Conservation (phyloP, 1,140 invertebrate genomes). For the Drepana arcuata region DNA sequence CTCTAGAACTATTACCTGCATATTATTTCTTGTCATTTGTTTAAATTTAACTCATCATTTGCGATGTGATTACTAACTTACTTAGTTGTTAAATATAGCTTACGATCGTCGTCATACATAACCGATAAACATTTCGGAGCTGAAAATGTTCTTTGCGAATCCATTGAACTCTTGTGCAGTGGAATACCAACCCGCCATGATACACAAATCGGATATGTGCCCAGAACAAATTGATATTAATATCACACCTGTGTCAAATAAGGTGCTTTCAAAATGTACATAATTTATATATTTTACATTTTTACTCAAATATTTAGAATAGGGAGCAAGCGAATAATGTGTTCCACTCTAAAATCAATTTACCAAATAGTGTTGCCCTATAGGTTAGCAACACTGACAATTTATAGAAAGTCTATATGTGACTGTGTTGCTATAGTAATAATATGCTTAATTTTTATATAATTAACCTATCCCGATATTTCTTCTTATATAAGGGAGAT, state of each 20-base stretch:
- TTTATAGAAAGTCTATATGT: background rate
- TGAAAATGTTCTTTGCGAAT: background rate
- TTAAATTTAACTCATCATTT: background rate
- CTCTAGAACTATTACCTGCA: background rate
- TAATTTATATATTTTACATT: slow-evolving; percentile 35
- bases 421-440: background rate
- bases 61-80: background rate
- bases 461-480: too few relatives aligned
- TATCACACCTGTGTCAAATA: slow-evolving; percentile 51
- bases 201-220: slow-evolving; percentile 26
- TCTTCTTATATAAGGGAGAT: too few relatives aligned
- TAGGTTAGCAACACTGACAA: background rate
- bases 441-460: background rate
- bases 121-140: background rate
- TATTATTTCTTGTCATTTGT: background rate
- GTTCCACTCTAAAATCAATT: slow-evolving; percentile 23
- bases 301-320: slow-evolving; percentile 26
- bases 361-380: too few relatives aligned
- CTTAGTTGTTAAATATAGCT: background rate
- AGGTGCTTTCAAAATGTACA: slow-evolving; percentile 57
- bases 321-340: slow-evolving; percentile 27
- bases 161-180: background rate
- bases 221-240: slow-evolving; percentile 37
- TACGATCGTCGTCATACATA: background rate
- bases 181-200: background rate